Evolutionary conservation across 2,797 vertebrate genomes (phyloP), one percentile per base, ranked within the genome.

Genomic region (Leptatherina wallacei): DNA sequence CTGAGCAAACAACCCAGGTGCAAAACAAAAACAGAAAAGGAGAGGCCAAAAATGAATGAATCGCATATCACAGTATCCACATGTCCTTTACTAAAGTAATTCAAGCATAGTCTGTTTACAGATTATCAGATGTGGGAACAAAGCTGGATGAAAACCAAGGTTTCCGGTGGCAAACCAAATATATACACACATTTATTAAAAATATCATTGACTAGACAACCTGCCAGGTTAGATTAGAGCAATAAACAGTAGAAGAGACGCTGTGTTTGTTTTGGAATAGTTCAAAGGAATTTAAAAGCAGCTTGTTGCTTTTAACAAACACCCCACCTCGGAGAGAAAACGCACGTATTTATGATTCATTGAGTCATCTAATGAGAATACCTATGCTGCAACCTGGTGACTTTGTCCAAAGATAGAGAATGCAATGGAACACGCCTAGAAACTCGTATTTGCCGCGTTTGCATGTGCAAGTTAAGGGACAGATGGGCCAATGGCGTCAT

Each of bases 201-300:
- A 72, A 18, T 62, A 1, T 56, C 66, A 67, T 65, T 69, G 27
- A n/a, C 10, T 57, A 22, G 63, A 49, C 16, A 20, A 78, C 62
- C 54, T 84, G 68, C 58, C 62, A 71, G 49, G 61, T 63, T 70
- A 65, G 61, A 82, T 84, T 81, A 83, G 61, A 73, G 63, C 55
- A 71, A 57, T 40, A 56, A 40, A 38, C 52, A 71, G 52, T 6
- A 1, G 73, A 33, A 55, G 2, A 38, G 14, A 76, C 22, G 36
- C 32, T 58, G 35, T 52, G 58, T 54, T 83, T 83, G 75, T 76
- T 80, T 74, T 24, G 18, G 33, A 59, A 64, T 71, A 63, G 60
- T 74, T 85, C 66, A 84, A 82, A 80, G 69, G 56, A 29, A 11
- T 27, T 30, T 14, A 27, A 73, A 65, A 84, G 68, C 40, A 30